Evolutionary conservation across 2,113 vertebrate species (phyloP).

Genomic region (Nesogale talazaci): DNA sequence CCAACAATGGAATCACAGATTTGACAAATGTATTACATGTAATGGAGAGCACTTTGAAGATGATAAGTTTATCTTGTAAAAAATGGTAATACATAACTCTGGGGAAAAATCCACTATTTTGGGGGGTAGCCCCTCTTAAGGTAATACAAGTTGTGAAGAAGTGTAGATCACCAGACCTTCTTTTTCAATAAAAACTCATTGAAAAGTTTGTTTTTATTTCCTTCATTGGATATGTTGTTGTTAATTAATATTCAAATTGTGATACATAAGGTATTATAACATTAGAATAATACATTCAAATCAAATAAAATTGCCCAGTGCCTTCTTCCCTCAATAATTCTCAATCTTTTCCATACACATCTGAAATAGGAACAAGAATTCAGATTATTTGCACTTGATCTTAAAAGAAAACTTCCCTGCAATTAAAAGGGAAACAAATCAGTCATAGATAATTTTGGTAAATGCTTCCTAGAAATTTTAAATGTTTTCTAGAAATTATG

Average conservation of each 20-base stretch:
- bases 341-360: background rate
- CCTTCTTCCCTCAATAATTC: background rate
- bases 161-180: background rate
- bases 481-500: background rate
- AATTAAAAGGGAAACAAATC: background rate
- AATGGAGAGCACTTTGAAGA: no score
- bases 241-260: background rate
- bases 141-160: background rate
- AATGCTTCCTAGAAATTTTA: no score
- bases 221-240: background rate
- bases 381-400: background rate
- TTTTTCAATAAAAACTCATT: conserved; percentile 31
- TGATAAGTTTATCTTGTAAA: no score
- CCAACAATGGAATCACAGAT: no score
- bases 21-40: no score
- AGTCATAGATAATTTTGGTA: background rate
- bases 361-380: background rate
- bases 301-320: conserved; percentile 1
- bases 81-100: no score
- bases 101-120: no score
- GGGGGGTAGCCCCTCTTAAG: no score
- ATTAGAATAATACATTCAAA: background rate
- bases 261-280: no score
- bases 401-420: background rate
- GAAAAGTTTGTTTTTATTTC: background rate